Evolutionary conservation across 2,888 invertebrate species (phyloP).

Genomic region (Bimastos eiseni): DNA sequence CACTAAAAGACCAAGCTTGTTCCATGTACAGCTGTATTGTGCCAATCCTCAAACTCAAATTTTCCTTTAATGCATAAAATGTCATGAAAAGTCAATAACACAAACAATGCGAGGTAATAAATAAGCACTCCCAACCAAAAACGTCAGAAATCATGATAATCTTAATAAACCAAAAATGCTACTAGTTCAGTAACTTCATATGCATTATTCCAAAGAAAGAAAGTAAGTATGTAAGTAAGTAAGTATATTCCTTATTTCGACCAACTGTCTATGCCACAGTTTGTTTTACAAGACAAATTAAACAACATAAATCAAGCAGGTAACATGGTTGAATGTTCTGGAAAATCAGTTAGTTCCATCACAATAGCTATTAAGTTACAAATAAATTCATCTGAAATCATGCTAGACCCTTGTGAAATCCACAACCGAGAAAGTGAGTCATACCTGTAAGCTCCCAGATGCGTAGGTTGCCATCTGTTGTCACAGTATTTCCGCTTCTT

Average conservation of each 20-base stretch:
- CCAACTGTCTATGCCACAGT: no score
- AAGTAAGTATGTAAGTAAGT: no score
- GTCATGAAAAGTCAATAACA: background rate
- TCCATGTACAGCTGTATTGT: no score
- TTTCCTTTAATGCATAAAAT: no score
- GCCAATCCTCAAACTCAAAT: no score
- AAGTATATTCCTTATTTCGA: no score
- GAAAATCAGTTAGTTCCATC: no score
- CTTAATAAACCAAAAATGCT: background rate
- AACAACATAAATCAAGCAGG: no score
- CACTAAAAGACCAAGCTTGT: background rate
- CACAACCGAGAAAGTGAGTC: background rate
- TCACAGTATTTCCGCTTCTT: slow-evolving; percentile 63
- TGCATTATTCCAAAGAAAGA: background rate
- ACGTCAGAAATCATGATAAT: background rate
- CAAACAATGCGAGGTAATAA: background rate
- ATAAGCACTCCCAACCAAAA: background rate
- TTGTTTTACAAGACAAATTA: no score
- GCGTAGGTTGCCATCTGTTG: slow-evolving; percentile 82
- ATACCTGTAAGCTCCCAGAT: slow-evolving; percentile 74
- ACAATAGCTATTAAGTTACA: no score
- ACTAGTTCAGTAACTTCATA: background rate
- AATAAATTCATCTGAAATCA: background rate
- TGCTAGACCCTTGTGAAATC: background rate
- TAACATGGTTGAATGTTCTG: no score